Percentiles rank a stretch among this genome's conserved stretches.
These are phyloP conservation scores for Tympanuchus pallidicinctus DNA, from an alignment of 2,113 vertebrate species.

Conservation along the genomic window DNA sequence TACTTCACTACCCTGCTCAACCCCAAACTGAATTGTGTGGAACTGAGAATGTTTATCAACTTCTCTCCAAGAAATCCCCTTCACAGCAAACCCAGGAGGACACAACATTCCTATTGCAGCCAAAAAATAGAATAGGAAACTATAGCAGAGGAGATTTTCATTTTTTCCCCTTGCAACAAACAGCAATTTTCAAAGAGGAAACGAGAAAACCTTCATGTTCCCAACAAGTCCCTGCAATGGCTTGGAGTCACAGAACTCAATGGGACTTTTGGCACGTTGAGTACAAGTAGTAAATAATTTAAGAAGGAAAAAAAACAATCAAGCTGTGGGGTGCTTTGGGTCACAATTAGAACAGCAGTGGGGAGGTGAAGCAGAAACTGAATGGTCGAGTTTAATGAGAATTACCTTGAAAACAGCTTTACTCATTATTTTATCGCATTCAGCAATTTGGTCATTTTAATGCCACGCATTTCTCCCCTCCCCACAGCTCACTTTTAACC, in stretches of 20 bases:
- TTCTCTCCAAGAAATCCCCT: neutral
- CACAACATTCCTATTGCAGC: neutral
- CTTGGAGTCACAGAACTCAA: neutral
- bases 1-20: slow-evolving; percentile 6
- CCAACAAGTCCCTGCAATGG: rapidly evolving
- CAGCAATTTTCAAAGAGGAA: neutral
- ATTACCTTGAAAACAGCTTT: neutral
- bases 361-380: neutral
- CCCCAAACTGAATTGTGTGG: neutral
- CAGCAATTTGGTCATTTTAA: slow-evolving; percentile 2
- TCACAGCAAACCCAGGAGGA: neutral
- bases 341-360: neutral
- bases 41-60: slow-evolving; percentile 10
- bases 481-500: slow-evolving; percentile 19
- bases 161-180: neutral
- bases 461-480: neutral
- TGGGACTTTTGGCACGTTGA: neutral
- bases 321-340: neutral
- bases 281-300: neutral
- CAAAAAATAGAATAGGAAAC: neutral
- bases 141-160: neutral
- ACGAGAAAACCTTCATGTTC: neutral
- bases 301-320: neutral
- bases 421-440: neutral
- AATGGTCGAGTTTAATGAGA: slow-evolving; percentile 2